These are phyloP conservation scores for Brachymystax lenok DNA, from an alignment of 2,797 vertebrate genomes.

Conservation along the genomic window DNA sequence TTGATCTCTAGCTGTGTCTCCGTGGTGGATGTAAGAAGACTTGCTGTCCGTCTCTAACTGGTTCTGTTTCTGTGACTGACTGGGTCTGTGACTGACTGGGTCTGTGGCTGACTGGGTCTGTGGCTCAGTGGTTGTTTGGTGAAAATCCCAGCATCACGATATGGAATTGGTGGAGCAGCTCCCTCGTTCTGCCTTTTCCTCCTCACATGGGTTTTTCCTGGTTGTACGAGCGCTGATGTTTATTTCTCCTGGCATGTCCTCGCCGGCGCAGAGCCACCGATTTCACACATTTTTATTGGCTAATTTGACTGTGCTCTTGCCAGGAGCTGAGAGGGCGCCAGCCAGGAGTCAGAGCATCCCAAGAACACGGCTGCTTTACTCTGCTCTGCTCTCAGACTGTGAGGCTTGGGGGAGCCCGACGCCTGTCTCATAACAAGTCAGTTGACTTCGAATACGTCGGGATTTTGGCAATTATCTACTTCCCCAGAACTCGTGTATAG, in stretches of 20 bases:
- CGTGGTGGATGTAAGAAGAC: conserved; percentile 44
- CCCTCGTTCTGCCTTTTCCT: conserved; percentile 54
- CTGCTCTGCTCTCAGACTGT: neutral
- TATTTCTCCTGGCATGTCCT: conserved; percentile 78
- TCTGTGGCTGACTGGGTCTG: too few species aligned
- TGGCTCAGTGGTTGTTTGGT: conserved; percentile 32
- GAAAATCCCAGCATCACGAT: conserved; percentile 48
- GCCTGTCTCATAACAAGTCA: conserved; percentile 49
- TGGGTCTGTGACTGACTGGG: conserved; percentile 21
- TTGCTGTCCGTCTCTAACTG: conserved; percentile 32
- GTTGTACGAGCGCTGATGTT: conserved; percentile 71
- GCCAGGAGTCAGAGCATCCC: conserved; percentile 63
- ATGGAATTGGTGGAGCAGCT: conserved; percentile 54
- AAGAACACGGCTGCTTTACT: conserved; percentile 35
- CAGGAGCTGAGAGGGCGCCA: conserved; percentile 72
- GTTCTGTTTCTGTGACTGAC: conserved; percentile 38
- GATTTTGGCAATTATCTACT: neutral
- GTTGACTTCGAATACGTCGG: conserved; percentile 43
- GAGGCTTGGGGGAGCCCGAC: conserved; percentile 33
- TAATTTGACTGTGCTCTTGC: conserved; percentile 79
- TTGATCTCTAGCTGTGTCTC: conserved; percentile 46
- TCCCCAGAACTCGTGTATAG: too few species aligned
- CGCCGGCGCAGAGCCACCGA: conserved; percentile 68
- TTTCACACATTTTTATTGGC: conserved; percentile 81
- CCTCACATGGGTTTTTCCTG: conserved; percentile 60